phyloP scores from a whole-genome alignment of 2,888 invertebrate genomes.

The Lamproptera curius region DNA sequence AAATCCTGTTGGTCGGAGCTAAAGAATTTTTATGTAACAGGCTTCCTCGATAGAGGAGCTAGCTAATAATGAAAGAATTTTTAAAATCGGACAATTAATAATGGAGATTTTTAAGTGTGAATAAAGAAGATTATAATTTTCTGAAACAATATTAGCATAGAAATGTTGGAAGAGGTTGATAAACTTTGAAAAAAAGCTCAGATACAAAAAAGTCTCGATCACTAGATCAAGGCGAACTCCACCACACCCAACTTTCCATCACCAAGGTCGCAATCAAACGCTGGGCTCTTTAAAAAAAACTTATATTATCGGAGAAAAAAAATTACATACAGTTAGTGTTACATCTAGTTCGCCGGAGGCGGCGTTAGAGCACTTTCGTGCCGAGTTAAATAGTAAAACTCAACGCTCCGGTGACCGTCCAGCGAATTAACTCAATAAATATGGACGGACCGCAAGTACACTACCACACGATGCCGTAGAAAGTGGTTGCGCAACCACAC shows the following conservation, averaged over 20 bases:
- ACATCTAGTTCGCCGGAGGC: conserved; percentile 24
- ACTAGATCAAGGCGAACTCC: conserved; percentile 44
- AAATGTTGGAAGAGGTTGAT: too few relatives aligned
- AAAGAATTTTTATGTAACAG: too few relatives aligned
- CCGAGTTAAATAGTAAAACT: conserved; percentile 4
- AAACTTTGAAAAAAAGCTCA: too few relatives aligned
- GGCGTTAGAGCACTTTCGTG: conserved; percentile 19
- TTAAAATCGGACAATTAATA: too few relatives aligned
- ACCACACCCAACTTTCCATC: conserved; percentile 54
- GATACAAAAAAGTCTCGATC: not conserved
- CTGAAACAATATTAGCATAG: too few relatives aligned
- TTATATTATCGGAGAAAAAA: conserved; percentile 50
- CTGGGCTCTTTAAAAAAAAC: conserved; percentile 50
- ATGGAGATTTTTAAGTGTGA: too few relatives aligned
- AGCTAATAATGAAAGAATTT: too few relatives aligned
- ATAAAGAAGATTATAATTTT: too few relatives aligned
- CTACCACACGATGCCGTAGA: conserved; percentile 16
- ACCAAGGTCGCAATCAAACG: conserved; percentile 50
- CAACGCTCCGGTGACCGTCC: conserved; percentile 14
- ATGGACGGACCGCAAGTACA: conserved; percentile 9
- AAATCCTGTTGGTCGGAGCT: too few relatives aligned
- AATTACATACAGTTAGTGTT: conserved; percentile 25
- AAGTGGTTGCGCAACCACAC: conserved; percentile 36
- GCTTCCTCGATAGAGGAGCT: too few relatives aligned
- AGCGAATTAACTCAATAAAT: conserved; percentile 20